Evolutionary conservation across 2,797 vertebrate species (phyloP), one percentile per base, ranked within the genome.

Genomic region (Pachyuromys duprasi): DNA sequence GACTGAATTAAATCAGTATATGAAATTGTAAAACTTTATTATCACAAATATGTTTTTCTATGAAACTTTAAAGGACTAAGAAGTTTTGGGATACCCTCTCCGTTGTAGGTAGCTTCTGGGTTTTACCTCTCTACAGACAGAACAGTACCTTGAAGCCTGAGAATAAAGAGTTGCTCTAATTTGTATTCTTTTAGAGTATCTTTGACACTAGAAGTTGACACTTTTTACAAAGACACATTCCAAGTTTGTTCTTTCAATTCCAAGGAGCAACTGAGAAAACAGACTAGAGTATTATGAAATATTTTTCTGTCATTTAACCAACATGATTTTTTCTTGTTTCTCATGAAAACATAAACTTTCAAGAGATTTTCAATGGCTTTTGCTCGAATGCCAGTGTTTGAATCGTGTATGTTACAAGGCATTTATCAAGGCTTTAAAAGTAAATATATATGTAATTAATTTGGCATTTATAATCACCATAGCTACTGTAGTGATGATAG

Each of bases 51-150:
- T 33, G 70, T 75, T 18, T 17, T 89, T 94, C 45, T 18, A 75
- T 74, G 24, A 95, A 86, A 86, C 22, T 90, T 95, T 67, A 45
- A 75, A 91, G 75, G 2, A 92, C 9, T 94, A 90, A 49, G 86
- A 75, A 82, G 1, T 76, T 80, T 92, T 42, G 86, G 36, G 60
- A 3, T 60, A 1, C 14, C 14, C 45, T 78, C n/a, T 80, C 36
- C 78, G 69, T 36, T 72, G 7, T 39, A 83, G 63, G 36, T 39
- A 22, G 2, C 20, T 63, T n/a, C 20, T 83, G 36, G 62, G 79
- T 88, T 70, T 81, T 31, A 65, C 17, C 80, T 91, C 45, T 49
- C 45, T 49, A 9, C 45, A 49, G 45, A 49, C 9, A 67, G 18
- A 7, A 81, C 87, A 79, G 70, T 86, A 53, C 55, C 69, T 36